These are phyloP conservation scores for Hormiphora californensis DNA, from an alignment of 37 sponge, comb jelly and placozoan species.

Conservation along the genomic window DNA sequence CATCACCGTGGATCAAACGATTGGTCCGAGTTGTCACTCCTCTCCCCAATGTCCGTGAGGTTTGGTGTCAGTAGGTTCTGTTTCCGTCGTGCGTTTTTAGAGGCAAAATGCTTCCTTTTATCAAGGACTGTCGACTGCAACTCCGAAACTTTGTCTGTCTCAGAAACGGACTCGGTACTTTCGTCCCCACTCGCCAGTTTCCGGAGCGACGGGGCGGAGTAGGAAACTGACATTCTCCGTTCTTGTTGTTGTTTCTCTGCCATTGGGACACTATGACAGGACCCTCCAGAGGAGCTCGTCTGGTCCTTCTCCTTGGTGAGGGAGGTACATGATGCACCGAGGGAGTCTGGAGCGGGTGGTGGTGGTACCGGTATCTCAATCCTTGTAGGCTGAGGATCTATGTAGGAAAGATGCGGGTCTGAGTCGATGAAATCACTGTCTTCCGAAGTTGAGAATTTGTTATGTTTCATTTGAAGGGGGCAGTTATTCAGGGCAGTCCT, in stretches of 20 bases:
- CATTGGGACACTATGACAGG: too few relatives aligned
- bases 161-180: background rate
- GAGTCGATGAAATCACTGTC: background rate
- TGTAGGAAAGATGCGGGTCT: background rate
- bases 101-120: constrained; percentile 7
- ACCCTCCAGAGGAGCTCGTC: too few relatives aligned
- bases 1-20: constrained; percentile 51
- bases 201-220: background rate
- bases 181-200: too few relatives aligned
- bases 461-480: constrained; percentile 3
- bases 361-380: background rate
- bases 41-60: constrained; percentile 38
- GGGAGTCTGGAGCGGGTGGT: background rate
- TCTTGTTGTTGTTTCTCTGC: background rate
- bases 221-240: background rate
- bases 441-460: constrained; percentile 43
- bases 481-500: constrained; percentile 17
- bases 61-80: constrained; percentile 35
- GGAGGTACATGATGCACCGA: background rate
- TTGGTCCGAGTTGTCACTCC: constrained; percentile 49
- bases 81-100: background rate
- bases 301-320: too few relatives aligned
- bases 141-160: background rate
- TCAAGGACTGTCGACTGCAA: background rate
- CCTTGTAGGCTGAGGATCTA: background rate